These are phyloP conservation scores for Papilio xuthus DNA, from an alignment of 1,140 invertebrate genomes.

Conservation along the genomic window DNA sequence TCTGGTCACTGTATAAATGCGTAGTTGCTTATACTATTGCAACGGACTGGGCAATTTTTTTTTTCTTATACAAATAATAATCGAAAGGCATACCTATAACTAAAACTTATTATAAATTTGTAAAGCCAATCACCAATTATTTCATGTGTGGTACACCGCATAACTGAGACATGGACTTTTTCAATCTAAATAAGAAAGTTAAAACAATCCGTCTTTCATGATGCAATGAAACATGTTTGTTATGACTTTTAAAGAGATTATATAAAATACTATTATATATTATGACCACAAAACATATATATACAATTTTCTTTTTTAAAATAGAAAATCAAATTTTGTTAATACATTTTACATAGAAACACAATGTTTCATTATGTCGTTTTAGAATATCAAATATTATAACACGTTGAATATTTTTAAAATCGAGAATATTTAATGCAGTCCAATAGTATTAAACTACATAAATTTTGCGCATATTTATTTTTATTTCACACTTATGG, in stretches of 20 bases:
- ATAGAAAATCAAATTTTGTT: background rate
- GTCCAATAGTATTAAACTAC: background rate
- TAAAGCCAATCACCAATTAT: slow-evolving; percentile 34
- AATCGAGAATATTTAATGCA: background rate
- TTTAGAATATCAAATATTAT: background rate
- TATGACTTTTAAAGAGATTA: background rate
- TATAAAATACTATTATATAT: background rate
- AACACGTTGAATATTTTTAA: background rate
- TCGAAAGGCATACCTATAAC: slow-evolving; percentile 43
- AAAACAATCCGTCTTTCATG: slow-evolving; percentile 3
- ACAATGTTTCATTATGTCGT: slow-evolving; percentile 15
- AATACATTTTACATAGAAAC: slow-evolving; percentile 10
- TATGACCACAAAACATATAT: slow-evolving; percentile 30
- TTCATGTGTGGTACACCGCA: slow-evolving; percentile 25
- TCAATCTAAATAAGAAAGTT: background rate
- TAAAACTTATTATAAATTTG: slow-evolving; percentile 46
- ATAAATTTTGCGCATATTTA: slow-evolving; percentile 10
- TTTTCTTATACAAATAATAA: slow-evolving; percentile 44
- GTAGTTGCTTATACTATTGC: slow-evolving; percentile 60
- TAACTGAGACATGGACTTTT: slow-evolving; percentile 17
- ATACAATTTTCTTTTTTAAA: slow-evolving; percentile 22
- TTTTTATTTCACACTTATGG: background rate
- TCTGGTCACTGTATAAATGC: slow-evolving; percentile 76
- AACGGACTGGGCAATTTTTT: slow-evolving; percentile 60
- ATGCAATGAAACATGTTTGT: slow-evolving; percentile 17